Evolutionary conservation across 2,888 invertebrate genomes (phyloP).

Genomic region (Lycophotia porphyrea): DNA sequence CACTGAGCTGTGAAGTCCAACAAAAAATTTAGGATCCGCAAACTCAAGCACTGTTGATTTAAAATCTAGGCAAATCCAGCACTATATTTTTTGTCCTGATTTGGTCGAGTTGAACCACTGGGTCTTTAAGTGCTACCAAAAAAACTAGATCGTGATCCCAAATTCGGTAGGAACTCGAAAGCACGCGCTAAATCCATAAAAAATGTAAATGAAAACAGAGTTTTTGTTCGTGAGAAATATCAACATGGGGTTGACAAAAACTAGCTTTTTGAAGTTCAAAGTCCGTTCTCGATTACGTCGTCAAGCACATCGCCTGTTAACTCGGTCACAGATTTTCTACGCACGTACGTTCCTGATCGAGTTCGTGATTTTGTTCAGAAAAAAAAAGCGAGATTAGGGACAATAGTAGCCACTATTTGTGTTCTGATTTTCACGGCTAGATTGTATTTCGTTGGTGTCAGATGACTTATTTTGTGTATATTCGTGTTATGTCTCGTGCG

Average conservation of each 20-base stretch:
- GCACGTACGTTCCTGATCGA: slow-evolving; percentile 81
- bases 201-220: slow-evolving; percentile 66
- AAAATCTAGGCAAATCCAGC: slow-evolving; percentile 31
- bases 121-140: slow-evolving; percentile 36
- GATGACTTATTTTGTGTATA: slow-evolving; percentile 50
- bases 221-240: slow-evolving; percentile 75
- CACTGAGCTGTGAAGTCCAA: neutral
- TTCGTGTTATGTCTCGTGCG: slow-evolving; percentile 39
- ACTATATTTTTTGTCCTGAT: slow-evolving; percentile 36
- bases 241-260: slow-evolving; percentile 75
- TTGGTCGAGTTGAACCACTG: slow-evolving; percentile 29
- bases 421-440: slow-evolving; percentile 62
- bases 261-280: slow-evolving; percentile 68
- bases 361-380: slow-evolving; percentile 75
- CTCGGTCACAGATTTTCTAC: slow-evolving; percentile 74
- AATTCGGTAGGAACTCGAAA: slow-evolving; percentile 61
- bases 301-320: slow-evolving; percentile 79
- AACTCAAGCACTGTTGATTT: slow-evolving; percentile 26
- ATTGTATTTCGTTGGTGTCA: slow-evolving; percentile 50
- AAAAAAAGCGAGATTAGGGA: slow-evolving; percentile 76
- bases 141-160: slow-evolving; percentile 57
- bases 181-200: slow-evolving; percentile 72
- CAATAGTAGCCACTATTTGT: slow-evolving; percentile 72
- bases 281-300: slow-evolving; percentile 76
- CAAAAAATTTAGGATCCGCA: slow-evolving; percentile 38